phyloP scores from a whole-genome alignment of 2,888 invertebrate genomes.

The Bugula neritina region DNA sequence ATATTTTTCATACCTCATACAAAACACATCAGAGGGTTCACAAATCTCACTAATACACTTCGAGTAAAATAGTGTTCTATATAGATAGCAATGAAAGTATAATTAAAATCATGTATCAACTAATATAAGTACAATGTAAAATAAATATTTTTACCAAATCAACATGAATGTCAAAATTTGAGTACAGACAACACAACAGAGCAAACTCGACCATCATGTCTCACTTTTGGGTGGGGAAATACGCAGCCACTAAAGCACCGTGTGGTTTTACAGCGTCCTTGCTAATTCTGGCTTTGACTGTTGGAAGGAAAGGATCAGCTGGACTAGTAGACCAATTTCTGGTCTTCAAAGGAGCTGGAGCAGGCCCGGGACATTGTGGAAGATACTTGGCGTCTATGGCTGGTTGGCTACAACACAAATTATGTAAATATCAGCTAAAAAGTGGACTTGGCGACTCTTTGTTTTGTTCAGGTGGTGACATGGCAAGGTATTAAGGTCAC shows the following conservation, averaged over 20 bases:
- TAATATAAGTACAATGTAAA: too few species aligned
- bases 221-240: constrained; percentile 4
- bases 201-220: too few species aligned
- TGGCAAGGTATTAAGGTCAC: too few species aligned
- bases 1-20: too few species aligned
- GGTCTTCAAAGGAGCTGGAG: constrained; percentile 15
- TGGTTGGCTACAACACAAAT: constrained; percentile 39
- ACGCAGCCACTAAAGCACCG: constrained; percentile 8
- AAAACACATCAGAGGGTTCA: too few species aligned
- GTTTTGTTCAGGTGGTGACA: not conserved
- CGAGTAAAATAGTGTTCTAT: not conserved
- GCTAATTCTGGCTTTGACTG: constrained; percentile 1
- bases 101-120: too few species aligned
- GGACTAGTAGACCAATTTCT: not conserved
- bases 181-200: too few species aligned
- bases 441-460: not conserved
- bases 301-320: not conserved
- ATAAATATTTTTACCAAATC: too few species aligned
- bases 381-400: constrained; percentile 43
- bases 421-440: not conserved
- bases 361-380: constrained; percentile 37
- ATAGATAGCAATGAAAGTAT: not conserved
- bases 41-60: not conserved
- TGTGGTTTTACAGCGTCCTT: constrained; percentile 6
- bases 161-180: too few species aligned